These are phyloP conservation scores for Erebia palarica DNA, from an alignment of 2,888 invertebrate species.

Conservation along the genomic window DNA sequence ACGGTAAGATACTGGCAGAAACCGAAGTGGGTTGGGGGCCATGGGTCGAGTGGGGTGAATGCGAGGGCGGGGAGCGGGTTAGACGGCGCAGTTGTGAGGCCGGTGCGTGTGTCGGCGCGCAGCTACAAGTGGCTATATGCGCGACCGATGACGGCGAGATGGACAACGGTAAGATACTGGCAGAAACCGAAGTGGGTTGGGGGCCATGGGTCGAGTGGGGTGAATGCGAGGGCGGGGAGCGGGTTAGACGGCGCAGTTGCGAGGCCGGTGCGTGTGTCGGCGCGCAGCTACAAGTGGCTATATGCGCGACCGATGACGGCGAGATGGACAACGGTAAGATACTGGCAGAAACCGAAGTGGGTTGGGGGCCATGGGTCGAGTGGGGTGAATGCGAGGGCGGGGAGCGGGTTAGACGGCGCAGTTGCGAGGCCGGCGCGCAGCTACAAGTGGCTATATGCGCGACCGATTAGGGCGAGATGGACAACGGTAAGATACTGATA, in stretches of 20 bases:
- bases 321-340: constrained; percentile 65
- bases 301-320: constrained; percentile 72
- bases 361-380: constrained; percentile 83
- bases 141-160: constrained; percentile 52
- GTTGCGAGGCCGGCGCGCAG: constrained; percentile 85
- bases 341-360: background rate
- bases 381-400: constrained; percentile 89
- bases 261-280: constrained; percentile 86
- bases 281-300: constrained; percentile 85
- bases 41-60: constrained; percentile 90
- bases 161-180: constrained; percentile 59
- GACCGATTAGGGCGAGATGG: constrained; percentile 54
- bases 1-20: constrained; percentile 52
- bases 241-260: constrained; percentile 87
- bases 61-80: constrained; percentile 86
- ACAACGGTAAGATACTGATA: constrained; percentile 56
- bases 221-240: constrained; percentile 65
- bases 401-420: constrained; percentile 86
- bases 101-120: constrained; percentile 86
- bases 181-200: background rate
- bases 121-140: constrained; percentile 86
- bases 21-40: background rate
- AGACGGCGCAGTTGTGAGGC: constrained; percentile 86
- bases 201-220: constrained; percentile 53
- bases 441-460: constrained; percentile 86